These are phyloP conservation scores for Reticulitermes speratus DNA, from an alignment of 1,140 invertebrate species.

Conservation along the genomic window DNA sequence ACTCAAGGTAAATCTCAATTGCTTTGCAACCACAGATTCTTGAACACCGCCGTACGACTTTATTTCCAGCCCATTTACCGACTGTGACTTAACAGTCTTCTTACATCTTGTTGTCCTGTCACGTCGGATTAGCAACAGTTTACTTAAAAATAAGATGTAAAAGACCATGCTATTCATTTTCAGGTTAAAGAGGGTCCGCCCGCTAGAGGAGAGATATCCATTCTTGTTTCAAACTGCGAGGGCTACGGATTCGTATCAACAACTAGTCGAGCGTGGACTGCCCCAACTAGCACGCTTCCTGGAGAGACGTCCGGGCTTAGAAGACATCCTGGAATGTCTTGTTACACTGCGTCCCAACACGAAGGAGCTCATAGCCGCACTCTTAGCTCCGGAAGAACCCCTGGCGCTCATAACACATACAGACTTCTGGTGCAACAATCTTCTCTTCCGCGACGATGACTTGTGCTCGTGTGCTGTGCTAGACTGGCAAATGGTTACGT, in stretches of 20 bases:
- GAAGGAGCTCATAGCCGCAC: slow-evolving; percentile 61
- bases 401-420: slow-evolving; percentile 73
- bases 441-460: slow-evolving; percentile 60
- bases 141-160: too few relatives aligned
- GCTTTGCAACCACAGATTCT: too few relatives aligned
- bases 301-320: slow-evolving; percentile 59
- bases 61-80: too few relatives aligned
- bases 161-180: too few relatives aligned
- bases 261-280: slow-evolving; percentile 69
- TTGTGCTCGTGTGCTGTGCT: slow-evolving; percentile 61
- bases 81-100: too few relatives aligned
- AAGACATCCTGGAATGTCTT: slow-evolving; percentile 53
- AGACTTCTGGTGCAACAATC: slow-evolving; percentile 81
- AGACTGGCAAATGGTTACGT: slow-evolving; percentile 83
- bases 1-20: slow-evolving; percentile 51
- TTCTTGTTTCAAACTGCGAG: slow-evolving; percentile 74
- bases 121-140: too few relatives aligned
- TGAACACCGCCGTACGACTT: too few relatives aligned
- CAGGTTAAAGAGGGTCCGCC: slow-evolving; percentile 53
- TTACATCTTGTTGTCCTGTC: too few relatives aligned
- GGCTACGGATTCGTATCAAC: slow-evolving; percentile 74
- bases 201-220: slow-evolving; percentile 64
- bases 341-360: slow-evolving; percentile 56
- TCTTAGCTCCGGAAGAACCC: slow-evolving; percentile 64
- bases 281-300: slow-evolving; percentile 58